Conservation (phyloP, 2,888 invertebrate species). For the Ptychoptera contaminata region DNA sequence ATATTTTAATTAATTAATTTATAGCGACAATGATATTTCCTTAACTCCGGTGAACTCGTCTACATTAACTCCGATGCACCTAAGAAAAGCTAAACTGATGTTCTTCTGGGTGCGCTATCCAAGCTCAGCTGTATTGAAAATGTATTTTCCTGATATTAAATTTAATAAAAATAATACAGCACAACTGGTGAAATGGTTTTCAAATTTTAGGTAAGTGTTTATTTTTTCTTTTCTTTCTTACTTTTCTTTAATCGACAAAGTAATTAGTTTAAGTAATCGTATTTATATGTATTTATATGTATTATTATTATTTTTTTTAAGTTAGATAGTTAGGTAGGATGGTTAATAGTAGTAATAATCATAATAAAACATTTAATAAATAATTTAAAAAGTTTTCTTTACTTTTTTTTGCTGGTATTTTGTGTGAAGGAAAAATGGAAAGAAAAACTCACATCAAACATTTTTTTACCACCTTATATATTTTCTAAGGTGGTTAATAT, state of each 20-base stretch:
- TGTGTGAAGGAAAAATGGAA: too few relatives aligned
- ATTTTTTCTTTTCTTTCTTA: constrained; percentile 3
- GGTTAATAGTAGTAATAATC: too few relatives aligned
- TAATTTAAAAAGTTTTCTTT: too few relatives aligned
- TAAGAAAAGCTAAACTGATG: constrained; percentile 99
- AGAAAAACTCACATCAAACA: too few relatives aligned
- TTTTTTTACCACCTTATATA: too few relatives aligned
- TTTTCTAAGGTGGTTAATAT: too few relatives aligned
- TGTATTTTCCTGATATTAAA: constrained; percentile 99
- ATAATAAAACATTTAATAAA: too few relatives aligned
- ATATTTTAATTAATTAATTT: not conserved
- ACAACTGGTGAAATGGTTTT: constrained; percentile 99
- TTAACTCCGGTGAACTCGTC: constrained; percentile 84
- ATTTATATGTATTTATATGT: too few relatives aligned
- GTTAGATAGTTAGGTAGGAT: too few relatives aligned
- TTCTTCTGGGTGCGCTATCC: constrained; percentile 99
- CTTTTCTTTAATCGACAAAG: not conserved
- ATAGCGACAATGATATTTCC: constrained; percentile 34
- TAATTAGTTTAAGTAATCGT: too few relatives aligned
- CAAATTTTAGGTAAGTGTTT: constrained; percentile 90
- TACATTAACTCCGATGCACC: constrained; percentile 98
- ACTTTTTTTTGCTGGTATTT: too few relatives aligned
- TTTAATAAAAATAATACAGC: constrained; percentile 99
- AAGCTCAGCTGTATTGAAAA: constrained; percentile 95
- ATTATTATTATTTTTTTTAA: too few relatives aligned